Base-by-base conservation (phyloP, 2,888 invertebrate species). In the Polymixis flavicincta region DNA sequence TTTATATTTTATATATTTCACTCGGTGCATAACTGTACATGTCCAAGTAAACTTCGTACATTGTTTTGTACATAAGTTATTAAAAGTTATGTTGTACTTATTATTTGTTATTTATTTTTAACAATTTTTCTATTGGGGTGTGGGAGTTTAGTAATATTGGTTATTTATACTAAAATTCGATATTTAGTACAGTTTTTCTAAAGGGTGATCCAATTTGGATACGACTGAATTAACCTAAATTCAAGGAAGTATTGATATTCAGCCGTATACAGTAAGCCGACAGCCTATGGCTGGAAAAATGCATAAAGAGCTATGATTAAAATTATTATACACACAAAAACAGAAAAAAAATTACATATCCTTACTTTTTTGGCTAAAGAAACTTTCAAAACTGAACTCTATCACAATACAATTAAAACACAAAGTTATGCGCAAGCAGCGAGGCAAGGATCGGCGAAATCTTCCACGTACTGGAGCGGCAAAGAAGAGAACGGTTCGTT, bases 401-500 rank as follows among this genome's bases (percentile, higher is more conserved):
- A 86, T 87, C 71, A 42, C 64, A 71, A 86, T 87, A 78, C 78
- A 75, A 90, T 87, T 94, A 92, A 95, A 92, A 88, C 91, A 79
- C 90, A 93, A 92, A 96, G 95, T 96, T 94, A 88, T 94, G 92
- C 90, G 96, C 96, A 96, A 93, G 96, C 96, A 96, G 96, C 96
- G 82, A 94, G 96, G 90, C 96, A 96, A 88, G 96, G 96, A 92
- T 96, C 96, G 0, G 93, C 95, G 69, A 96, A 96, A 87, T 95
- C 96, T 25, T 93, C 94, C 7, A 93, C 93, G 22, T 96, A 95
- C 89, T 96, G 96, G 96, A 95, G 94, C 91, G 95, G 95, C 78
- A 96, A 96, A 91, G 96, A 96, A 92, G 96, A 96, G 76, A 96
- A 94, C 79, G 96, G 96, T 96, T 95, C 96, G 96, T 96, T 92